Conservation (phyloP, 2,797 vertebrate species). For the Cossypha niveicapilla region DNA sequence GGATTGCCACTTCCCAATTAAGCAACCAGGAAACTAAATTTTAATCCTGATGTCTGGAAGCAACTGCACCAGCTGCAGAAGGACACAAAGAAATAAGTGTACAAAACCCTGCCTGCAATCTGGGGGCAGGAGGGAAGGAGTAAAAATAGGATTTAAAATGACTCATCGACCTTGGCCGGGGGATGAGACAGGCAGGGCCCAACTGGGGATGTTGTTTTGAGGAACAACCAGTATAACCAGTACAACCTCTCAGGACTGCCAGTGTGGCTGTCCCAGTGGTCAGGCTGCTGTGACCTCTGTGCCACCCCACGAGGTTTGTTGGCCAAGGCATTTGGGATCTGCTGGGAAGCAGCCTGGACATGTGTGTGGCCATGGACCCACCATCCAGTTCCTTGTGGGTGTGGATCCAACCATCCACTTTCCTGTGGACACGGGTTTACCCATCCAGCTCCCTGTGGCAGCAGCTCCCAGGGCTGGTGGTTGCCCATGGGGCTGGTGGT, state of each 20-base stretch:
- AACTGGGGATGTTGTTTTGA: not conserved
- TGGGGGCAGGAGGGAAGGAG: not conserved
- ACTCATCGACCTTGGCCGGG: not conserved
- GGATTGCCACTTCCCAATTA: not conserved
- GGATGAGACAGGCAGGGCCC: not conserved
- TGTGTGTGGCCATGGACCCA: not conserved
- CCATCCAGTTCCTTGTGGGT: not conserved
- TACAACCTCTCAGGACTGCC: not conserved
- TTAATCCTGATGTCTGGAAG: constrained; percentile 13
- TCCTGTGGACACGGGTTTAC: rapidly evolving
- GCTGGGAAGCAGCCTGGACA: not conserved
- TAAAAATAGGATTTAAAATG: constrained; percentile 17
- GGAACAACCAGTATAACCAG: not conserved
- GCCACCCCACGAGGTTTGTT: rapidly evolving
- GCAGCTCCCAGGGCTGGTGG: not conserved
- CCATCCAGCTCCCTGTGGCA: not conserved
- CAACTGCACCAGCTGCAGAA: constrained; percentile 1
- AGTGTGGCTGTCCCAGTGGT: not conserved
- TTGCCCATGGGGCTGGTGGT: not conserved
- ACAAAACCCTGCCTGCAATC: not conserved
- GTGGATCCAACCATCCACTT: not conserved
- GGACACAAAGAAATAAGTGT: constrained; percentile 17
- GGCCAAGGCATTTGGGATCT: not conserved
- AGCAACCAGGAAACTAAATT: constrained; percentile 25
- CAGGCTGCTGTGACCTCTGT: not conserved